A percentile compares a stretch with the other conserved stretches of the same genome.
Conservation (phyloP, 2,888 invertebrate species). For the Diaprepes abbreviatus region DNA sequence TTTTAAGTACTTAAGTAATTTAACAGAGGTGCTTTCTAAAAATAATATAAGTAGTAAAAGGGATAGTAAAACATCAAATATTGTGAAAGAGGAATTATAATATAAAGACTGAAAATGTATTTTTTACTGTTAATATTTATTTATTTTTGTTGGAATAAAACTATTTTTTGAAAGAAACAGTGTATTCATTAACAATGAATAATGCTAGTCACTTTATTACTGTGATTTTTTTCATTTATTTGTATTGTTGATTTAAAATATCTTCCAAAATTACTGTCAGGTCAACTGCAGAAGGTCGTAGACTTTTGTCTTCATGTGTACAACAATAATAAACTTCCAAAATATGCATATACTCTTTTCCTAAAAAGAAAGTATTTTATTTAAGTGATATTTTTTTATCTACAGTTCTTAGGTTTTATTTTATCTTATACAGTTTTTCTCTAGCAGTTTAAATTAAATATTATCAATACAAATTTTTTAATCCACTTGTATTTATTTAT, state of each 20-base stretch:
- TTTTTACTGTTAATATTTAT: constrained; percentile 24
- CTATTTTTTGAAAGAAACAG: neutral
- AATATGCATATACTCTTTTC: constrained; percentile 74
- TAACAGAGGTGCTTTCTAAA: constrained; percentile 1
- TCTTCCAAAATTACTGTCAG: constrained; percentile 58
- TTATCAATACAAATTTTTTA: too few relatives aligned
- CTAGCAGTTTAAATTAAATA: too few relatives aligned
- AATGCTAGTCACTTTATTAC: too few relatives aligned
- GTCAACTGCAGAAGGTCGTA: constrained; percentile 75
- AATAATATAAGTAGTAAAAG: neutral
- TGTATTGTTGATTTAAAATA: constrained; percentile 5
- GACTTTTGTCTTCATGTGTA: constrained; percentile 73
- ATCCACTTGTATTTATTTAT: too few relatives aligned
- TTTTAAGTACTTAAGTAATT: constrained; percentile 49
- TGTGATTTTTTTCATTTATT: too few relatives aligned
- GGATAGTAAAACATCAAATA: neutral
- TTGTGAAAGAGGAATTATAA: constrained; percentile 16
- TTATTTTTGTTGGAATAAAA: constrained; percentile 23
- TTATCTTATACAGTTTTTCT: too few relatives aligned
- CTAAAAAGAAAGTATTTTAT: constrained; percentile 51
- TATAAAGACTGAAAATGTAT: constrained; percentile 15
- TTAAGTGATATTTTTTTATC: too few relatives aligned
- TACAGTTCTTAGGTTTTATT: too few relatives aligned
- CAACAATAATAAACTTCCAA: constrained; percentile 80
- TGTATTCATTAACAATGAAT: too few relatives aligned